Evolutionary conservation across 2,888 invertebrate species (phyloP), one percentile per base, ranked within the genome.

Genomic region (Scaptomyza caliginosa): DNA sequence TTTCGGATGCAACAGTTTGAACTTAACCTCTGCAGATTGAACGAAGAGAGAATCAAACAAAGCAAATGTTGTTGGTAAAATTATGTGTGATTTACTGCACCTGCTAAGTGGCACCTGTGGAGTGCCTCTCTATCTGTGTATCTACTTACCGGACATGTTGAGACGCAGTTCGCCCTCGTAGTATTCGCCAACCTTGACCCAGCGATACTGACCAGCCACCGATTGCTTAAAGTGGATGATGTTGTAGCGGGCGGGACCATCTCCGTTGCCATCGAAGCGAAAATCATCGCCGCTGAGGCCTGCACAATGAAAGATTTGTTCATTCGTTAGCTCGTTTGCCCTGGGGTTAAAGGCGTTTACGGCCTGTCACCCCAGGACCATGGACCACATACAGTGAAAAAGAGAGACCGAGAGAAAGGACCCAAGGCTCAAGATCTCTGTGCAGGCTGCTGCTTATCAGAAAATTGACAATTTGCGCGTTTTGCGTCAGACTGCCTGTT

Each of bases 181-280:
- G 89, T 97, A 98, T 90, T 96, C 95, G 0, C 98, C 98, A 0
- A 98, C 97, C 69, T 95, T 94, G 30, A 97, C 93, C 97, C 98
- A 98, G 68, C 94, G 93, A 91, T 95, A 97, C 68, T 93, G 93
- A 0, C 95, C 96, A 0, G 93, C 93, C 1, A 94, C 92, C 7
- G 94, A 93, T 89, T 97, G 97, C 90, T 97, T 97, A 93, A 98
- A 99, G 92, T 98, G 98, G 65, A 98, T 95, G 77, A 99, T 98
- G 90, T 98, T 96, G 93, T 99, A 99, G 38, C 98, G 93, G 0
- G 98, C 97, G 0, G 98, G 98, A 0, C 98, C 98, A 86, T 98
- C 98, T 0, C 98, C 98, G 81, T 96, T 96, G 62, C 92, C 93
- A 90, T 98, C 96, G 91, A 99, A 99, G 77, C 94, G 95, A 92